These are phyloP conservation scores for Bilobella aurantiaca DNA, from an alignment of 1,140 invertebrate genomes.

Conservation along the genomic window DNA sequence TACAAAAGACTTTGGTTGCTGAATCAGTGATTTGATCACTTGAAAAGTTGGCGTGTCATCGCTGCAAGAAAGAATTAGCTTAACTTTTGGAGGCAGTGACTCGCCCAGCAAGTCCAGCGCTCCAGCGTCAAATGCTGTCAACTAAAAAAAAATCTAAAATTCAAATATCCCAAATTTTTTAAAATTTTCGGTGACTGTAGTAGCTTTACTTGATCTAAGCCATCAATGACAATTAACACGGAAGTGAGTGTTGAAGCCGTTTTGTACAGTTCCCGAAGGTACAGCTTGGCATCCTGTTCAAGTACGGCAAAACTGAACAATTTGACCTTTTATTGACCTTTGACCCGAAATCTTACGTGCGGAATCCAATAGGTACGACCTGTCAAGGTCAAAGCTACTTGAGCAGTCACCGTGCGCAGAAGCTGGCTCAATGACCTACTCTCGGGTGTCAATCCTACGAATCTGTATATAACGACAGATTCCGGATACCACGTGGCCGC, in stretches of 20 bases:
- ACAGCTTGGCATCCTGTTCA: slow-evolving; percentile 45
- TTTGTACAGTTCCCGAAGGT: slow-evolving; percentile 44
- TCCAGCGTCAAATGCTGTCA: slow-evolving; percentile 19
- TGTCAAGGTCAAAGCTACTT: slow-evolving; percentile 49
- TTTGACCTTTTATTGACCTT: too few species aligned
- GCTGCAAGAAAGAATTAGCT: slow-evolving; percentile 58
- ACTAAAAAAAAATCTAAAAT: slow-evolving; percentile 12
- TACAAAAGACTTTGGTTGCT: slow-evolving; percentile 32
- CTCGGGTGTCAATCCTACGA: slow-evolving; percentile 54
- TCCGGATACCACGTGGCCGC: slow-evolving; percentile 57
- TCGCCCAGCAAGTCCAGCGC: slow-evolving; percentile 55
- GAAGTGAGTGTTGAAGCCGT: slow-evolving; percentile 46
- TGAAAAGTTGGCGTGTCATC: slow-evolving; percentile 45
- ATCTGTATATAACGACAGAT: slow-evolving; percentile 49
- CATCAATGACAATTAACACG: slow-evolving; percentile 56
- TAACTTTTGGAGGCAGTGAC: slow-evolving; percentile 55
- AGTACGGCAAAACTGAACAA: too few species aligned
- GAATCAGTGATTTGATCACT: slow-evolving; percentile 41
- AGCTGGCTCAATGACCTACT: slow-evolving; percentile 55
- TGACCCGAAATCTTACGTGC: too few species aligned
- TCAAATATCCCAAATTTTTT: too few species aligned
- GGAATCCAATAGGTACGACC: slow-evolving; percentile 49
- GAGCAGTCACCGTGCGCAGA: slow-evolving; percentile 55
- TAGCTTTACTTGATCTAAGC: slow-evolving; percentile 54
- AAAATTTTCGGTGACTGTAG: background rate